Percentiles rank a stretch among this genome's conserved stretches.
Evolutionary conservation across 2,113 vertebrate species (phyloP).

Genomic region (Amphiprion ocellaris): DNA sequence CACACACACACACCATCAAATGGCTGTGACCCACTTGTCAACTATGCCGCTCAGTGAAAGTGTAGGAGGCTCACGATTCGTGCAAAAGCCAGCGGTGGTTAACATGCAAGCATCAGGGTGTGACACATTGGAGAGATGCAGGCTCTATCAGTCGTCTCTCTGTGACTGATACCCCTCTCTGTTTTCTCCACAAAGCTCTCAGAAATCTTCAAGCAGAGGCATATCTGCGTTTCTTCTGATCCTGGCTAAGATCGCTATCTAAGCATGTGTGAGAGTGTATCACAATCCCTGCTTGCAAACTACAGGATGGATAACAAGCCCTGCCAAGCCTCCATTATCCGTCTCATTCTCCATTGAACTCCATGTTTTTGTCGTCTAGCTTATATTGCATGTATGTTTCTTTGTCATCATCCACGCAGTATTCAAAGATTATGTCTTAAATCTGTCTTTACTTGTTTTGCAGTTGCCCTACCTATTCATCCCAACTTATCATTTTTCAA

Average conservation of each 20-base stretch:
- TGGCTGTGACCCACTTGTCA: conserved; percentile 59
- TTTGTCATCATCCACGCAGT: conserved; percentile 8
- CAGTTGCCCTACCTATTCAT: not conserved
- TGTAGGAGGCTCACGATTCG: conserved; percentile 65
- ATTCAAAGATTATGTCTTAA: conserved; percentile 4
- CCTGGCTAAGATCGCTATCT: conserved; percentile 65
- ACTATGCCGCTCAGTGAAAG: conserved; percentile 60
- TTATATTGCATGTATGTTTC: not conserved
- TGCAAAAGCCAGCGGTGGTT: conserved; percentile 72
- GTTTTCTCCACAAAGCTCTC: conserved; percentile 61
- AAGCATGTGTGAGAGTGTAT: conserved; percentile 35
- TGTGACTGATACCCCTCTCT: conserved; percentile 53
- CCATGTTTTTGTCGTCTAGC: conserved; percentile 7
- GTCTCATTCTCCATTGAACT: conserved; percentile 5
- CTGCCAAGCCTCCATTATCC: conserved; percentile 7
- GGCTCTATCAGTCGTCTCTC: conserved; percentile 73
- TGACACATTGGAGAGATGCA: conserved; percentile 64
- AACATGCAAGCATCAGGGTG: conserved; percentile 75
- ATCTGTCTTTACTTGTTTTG: conserved; percentile 31
- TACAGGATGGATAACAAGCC: conserved; percentile 48
- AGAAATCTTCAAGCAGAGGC: conserved; percentile 62
- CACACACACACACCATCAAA: conserved; percentile 23
- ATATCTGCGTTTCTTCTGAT: conserved; percentile 69
- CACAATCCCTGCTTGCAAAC: conserved; percentile 32
- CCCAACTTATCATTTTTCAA: conserved; percentile 12